phyloP scores from a whole-genome alignment of 2,888 invertebrate species.

The Dryococelus australis region DNA sequence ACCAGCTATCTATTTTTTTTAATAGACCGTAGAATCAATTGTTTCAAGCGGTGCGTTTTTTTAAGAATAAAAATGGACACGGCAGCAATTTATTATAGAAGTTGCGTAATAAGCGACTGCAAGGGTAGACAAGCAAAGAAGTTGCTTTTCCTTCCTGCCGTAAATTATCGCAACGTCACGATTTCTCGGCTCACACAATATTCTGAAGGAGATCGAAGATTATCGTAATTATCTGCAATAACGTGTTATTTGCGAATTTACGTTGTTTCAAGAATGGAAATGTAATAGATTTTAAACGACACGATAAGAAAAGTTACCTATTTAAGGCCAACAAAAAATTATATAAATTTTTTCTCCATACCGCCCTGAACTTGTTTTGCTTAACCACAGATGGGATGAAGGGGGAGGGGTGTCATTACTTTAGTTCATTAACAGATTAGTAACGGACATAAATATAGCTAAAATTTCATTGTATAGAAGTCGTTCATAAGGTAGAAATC shows the following conservation, averaged over 20 bases:
- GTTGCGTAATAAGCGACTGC: neutral
- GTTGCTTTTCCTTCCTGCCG: neutral
- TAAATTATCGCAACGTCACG: neutral
- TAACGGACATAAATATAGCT: too few species aligned
- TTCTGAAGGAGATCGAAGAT: neutral
- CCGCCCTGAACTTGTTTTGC: too few species aligned
- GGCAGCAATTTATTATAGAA: neutral
- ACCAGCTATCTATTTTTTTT: neutral
- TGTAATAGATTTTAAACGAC: neutral
- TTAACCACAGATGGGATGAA: too few species aligned
- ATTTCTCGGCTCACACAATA: neutral
- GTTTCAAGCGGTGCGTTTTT: neutral
- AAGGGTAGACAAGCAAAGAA: neutral
- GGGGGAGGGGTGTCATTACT: too few species aligned
- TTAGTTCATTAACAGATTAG: too few species aligned
- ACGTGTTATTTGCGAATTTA: neutral
- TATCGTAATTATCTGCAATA: neutral
- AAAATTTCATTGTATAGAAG: too few species aligned
- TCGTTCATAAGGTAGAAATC: too few species aligned
- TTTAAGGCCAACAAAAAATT: neutral
- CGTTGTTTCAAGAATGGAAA: neutral
- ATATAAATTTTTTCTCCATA: too few species aligned
- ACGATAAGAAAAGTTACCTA: neutral
- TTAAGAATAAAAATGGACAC: neutral
- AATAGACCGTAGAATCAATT: slow-evolving; percentile 1